Conservation (phyloP, 53 echinoderm and acorn worm species). For the Apostichopus leukothele region DNA sequence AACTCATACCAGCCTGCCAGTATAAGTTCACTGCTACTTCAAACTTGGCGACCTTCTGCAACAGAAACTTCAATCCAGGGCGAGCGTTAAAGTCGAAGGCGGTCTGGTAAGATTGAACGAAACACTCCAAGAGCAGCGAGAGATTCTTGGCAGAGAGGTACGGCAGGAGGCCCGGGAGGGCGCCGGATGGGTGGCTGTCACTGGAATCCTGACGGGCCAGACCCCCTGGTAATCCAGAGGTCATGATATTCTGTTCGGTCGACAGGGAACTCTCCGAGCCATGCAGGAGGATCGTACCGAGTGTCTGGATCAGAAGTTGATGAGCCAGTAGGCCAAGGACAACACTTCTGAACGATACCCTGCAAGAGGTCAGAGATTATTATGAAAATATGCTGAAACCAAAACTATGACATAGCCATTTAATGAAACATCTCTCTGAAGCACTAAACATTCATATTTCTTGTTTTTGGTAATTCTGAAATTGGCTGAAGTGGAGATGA, state of each 20-base stretch:
- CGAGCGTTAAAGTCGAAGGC: constrained; percentile 96
- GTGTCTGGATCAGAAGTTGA: constrained; percentile 91
- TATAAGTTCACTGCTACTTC: constrained; percentile 95
- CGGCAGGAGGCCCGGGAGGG: constrained; percentile 90
- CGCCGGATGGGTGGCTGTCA: constrained; percentile 8
- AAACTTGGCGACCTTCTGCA: constrained; percentile 98
- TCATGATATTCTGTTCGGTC: constrained; percentile 70
- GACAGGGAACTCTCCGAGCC: constrained; percentile 87
- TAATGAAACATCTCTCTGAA: no score
- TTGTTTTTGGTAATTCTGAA: no score
- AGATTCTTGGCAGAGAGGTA: constrained; percentile 93
- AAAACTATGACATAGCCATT: no score
- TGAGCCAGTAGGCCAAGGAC: constrained; percentile 94
- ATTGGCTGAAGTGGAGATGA: no score
- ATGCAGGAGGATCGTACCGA: constrained; percentile 93
- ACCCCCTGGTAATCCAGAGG: constrained; percentile 59
- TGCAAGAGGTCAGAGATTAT: constrained; percentile 11
- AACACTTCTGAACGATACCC: constrained; percentile 90
- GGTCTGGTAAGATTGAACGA: constrained; percentile 92
- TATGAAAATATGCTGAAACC: no score
- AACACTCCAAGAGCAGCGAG: constrained; percentile 89
- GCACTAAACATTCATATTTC: no score
- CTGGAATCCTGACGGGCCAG: constrained; percentile 55
- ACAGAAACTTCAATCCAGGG: constrained; percentile 95
- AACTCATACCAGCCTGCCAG: constrained; percentile 97